phyloP scores from a whole-genome alignment of 2,888 invertebrate genomes.

The Isotomurus palustris region DNA sequence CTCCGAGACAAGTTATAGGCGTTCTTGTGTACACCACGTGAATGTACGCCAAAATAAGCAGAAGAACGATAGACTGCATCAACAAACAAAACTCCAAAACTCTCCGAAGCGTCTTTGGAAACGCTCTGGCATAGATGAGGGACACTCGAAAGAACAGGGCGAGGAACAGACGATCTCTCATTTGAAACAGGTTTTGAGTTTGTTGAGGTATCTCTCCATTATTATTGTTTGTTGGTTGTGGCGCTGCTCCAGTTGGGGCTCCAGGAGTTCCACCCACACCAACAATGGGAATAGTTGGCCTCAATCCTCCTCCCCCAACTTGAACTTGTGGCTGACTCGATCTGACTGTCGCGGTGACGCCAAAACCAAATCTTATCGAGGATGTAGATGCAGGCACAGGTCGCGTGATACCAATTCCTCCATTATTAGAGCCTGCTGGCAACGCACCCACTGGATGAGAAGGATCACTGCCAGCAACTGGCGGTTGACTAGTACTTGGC shows the following conservation, averaged over 20 bases:
- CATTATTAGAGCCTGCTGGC: background rate
- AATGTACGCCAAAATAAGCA: slow-evolving; percentile 64
- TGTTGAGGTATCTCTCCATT: slow-evolving; percentile 42
- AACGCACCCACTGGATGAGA: background rate
- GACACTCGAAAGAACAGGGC: slow-evolving; percentile 91
- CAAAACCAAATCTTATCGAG: slow-evolving; percentile 10
- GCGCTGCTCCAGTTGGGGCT: slow-evolving; percentile 15
- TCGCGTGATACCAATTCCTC: background rate
- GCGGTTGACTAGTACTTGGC: background rate
- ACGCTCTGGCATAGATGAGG: slow-evolving; percentile 82
- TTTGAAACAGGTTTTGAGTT: slow-evolving; percentile 52
- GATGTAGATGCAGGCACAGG: background rate
- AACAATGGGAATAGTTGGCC: background rate
- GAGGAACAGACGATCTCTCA: slow-evolving; percentile 87
- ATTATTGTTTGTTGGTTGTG: slow-evolving; percentile 39
- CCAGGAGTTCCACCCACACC: background rate
- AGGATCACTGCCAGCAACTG: background rate
- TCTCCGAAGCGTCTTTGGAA: slow-evolving; percentile 75
- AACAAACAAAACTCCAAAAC: slow-evolving; percentile 78
- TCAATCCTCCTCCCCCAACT: background rate
- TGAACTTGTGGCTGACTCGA: slow-evolving; percentile 20
- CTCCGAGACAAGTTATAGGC: slow-evolving; percentile 87
- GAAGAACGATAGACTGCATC: slow-evolving; percentile 50
- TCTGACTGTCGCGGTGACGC: slow-evolving; percentile 25
- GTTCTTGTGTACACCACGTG: slow-evolving; percentile 89